Conservation (phyloP, 2,888 invertebrate species). For the Dioctria rufipes region DNA sequence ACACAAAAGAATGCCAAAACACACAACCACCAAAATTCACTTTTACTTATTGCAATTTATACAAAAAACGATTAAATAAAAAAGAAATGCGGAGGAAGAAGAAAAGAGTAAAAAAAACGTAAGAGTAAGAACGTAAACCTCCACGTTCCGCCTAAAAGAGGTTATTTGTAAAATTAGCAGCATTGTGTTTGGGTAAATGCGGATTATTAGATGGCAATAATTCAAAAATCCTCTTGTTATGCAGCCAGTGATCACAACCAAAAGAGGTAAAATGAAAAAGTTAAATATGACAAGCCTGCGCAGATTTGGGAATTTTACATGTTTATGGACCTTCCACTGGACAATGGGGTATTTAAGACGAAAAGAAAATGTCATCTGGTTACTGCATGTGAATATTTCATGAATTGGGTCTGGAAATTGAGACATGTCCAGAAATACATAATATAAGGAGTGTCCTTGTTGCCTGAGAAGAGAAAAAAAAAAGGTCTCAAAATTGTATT, state of each 20-base stretch:
- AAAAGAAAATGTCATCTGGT: slow-evolving; percentile 33
- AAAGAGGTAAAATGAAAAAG: slow-evolving; percentile 29
- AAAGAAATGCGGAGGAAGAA: background rate
- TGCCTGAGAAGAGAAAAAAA: background rate
- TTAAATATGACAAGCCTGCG: slow-evolving; percentile 38
- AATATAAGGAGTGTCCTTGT: slow-evolving; percentile 1
- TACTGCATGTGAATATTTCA: slow-evolving; percentile 30
- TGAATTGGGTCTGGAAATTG: background rate
- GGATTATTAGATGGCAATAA: slow-evolving; percentile 40
- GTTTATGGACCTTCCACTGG: slow-evolving; percentile 30
- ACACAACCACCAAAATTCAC: background rate
- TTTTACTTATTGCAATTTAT: background rate
- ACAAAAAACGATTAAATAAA: background rate
- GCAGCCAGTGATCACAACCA: slow-evolving; percentile 13
- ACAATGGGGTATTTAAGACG: slow-evolving; percentile 21
- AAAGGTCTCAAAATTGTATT: background rate
- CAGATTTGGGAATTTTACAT: slow-evolving; percentile 5
- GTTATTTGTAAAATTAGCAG: slow-evolving; percentile 39
- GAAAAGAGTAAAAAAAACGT: background rate
- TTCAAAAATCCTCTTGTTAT: slow-evolving; percentile 42
- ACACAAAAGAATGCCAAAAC: background rate
- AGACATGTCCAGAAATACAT: background rate
- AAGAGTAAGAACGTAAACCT: background rate
- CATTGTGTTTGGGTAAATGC: slow-evolving; percentile 40
- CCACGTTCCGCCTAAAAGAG: slow-evolving; percentile 35